A percentile compares a stretch with the other conserved stretches of the same genome.
Conservation (phyloP, 1,140 invertebrate species). For the Calycopis cecrops region DNA sequence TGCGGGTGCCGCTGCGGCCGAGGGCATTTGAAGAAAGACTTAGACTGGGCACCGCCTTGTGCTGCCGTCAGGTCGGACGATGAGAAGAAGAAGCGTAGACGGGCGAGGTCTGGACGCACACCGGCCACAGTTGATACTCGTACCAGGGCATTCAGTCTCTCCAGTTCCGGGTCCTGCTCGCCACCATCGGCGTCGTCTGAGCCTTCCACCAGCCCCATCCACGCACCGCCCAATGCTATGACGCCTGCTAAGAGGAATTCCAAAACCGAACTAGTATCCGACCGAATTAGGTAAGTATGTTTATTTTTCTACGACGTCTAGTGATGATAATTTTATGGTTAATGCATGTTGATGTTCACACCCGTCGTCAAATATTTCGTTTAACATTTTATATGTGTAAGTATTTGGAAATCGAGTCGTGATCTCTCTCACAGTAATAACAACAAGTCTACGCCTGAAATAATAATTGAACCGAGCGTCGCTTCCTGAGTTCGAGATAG, state of each 20-base stretch:
- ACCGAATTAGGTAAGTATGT: constrained; percentile 82
- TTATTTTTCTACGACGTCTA: neutral
- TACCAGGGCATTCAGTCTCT: constrained; percentile 82
- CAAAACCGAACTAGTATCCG: constrained; percentile 87
- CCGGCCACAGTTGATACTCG: constrained; percentile 81
- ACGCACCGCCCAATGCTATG: constrained; percentile 61
- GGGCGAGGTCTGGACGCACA: constrained; percentile 81
- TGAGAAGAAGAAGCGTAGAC: constrained; percentile 79
- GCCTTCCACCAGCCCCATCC: constrained; percentile 69
- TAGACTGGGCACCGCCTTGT: constrained; percentile 90
- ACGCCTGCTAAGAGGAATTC: constrained; percentile 81
- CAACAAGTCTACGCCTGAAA: constrained; percentile 3
- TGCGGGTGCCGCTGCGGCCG: constrained; percentile 91
- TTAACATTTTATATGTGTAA: neutral
- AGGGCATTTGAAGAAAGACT: constrained; percentile 94
- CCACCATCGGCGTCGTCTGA: constrained; percentile 64
- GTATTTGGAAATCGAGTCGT: neutral
- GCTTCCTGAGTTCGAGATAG: constrained; percentile 4
- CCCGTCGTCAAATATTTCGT: constrained; percentile 8
- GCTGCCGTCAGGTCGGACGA: constrained; percentile 78
- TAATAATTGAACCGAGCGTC: neutral
- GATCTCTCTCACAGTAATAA: constrained; percentile 5
- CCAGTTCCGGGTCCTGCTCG: constrained; percentile 77
- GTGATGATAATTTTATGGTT: constrained; percentile 4
- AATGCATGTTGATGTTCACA: constrained; percentile 9